Base-by-base conservation (phyloP, 2,113 vertebrate species). In the Mola mola region DNA sequence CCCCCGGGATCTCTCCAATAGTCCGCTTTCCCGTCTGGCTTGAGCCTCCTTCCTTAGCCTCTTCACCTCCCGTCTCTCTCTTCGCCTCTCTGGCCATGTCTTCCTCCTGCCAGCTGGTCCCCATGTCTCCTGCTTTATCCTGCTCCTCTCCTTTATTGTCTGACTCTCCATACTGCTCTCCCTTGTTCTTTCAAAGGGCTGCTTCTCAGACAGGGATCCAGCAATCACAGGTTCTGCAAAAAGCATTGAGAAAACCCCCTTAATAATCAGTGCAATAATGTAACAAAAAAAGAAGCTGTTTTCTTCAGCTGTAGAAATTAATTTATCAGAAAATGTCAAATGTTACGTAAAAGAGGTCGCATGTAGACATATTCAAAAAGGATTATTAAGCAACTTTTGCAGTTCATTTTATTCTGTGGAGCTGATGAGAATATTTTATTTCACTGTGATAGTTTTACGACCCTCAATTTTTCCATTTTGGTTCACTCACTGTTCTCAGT, bases 31-130 rank as follows among this genome's bases (percentile, higher is more conserved):
- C 11, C 70, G 62, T 34, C 48, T 66, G 37, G 74, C 68, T 38
- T 85, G 82, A 51, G 81, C 79, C 49, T 86, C 69, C 50, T 75
- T 87, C 71, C 84, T 86, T 15, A 83, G 73, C 31, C 33, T 81
- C 79, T 88, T 90, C 29, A 83, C 67, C 65, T 86, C 78, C 46
- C 49, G 72, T 44, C 81, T 77, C 46, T 90, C 84, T 56, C 66
- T 70, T 15, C 78, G 47, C 28, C 59, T 78, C 50, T 87, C 81
- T 5, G 83, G 86, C 81, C 84, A 88, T 1, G 72, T 89, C 47
- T 85, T 85, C 41, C 19, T 72, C 62, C 31, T 76, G 50, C 36
- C 40, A n/a, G 20, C 22, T 29, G 13, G 56, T 15, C 34, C 37
- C 2, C 12, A 51, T 0, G 15, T n/a, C 49, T 74, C 62, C 56